phyloP scores from a whole-genome alignment of 2,113 vertebrate genomes.

The Dipodomys merriami region DNA sequence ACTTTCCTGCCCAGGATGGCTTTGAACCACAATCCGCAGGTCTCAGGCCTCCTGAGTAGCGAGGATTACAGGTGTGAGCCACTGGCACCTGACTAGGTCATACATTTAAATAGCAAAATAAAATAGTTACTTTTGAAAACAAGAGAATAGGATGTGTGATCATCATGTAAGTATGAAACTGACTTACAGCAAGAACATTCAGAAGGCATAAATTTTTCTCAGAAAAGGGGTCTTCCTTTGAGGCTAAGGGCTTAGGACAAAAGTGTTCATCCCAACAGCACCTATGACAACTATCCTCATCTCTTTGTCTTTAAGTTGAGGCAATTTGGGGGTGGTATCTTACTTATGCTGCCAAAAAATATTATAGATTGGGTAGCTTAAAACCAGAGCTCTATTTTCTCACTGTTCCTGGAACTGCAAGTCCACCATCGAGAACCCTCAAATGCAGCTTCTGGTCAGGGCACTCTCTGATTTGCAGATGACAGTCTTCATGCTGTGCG shows the following conservation, averaged over 20 bases:
- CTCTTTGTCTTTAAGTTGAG: not conserved
- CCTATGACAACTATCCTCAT: too few species aligned
- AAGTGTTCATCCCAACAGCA: not conserved
- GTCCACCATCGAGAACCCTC: not conserved
- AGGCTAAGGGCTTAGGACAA: not conserved
- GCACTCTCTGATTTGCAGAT: not conserved
- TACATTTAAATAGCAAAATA: conserved; percentile 2
- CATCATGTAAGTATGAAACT: not conserved
- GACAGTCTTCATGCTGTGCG: too few species aligned
- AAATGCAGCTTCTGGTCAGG: not conserved
- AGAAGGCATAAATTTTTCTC: not conserved
- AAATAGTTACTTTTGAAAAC: conserved; percentile 25
- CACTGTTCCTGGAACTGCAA: not conserved
- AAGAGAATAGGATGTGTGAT: not conserved
- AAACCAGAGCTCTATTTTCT: not conserved
- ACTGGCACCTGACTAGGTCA: not conserved
- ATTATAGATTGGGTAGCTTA: not conserved
- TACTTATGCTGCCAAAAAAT: not conserved
- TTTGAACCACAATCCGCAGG: too few species aligned
- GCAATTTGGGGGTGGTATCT: not conserved
- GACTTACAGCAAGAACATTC: not conserved
- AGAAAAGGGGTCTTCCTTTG: not conserved
- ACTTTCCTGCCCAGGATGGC: too few species aligned
- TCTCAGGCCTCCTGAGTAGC: too few species aligned
- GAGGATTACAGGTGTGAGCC: too few species aligned